Evolutionary conservation across 2,888 invertebrate species (phyloP), one percentile per base, ranked within the genome.

Genomic region (Clusia tigrina): DNA sequence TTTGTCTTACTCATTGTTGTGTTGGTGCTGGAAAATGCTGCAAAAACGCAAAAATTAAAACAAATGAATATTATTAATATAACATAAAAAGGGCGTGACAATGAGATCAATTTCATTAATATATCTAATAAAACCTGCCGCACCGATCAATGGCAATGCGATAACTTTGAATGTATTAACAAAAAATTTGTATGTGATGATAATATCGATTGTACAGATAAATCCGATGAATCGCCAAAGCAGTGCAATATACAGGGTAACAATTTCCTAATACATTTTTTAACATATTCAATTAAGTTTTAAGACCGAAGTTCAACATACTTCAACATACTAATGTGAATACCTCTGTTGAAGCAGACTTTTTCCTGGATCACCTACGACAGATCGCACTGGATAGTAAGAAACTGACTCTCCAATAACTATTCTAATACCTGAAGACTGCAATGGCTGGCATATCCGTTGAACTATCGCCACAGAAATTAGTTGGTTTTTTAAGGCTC

Each of bases 101-200:
- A 67, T 61, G 69, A 68, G 20, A 56, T 67, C 48, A 42, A 42
- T n/a, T 42, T n/a, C 22, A 59, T 59, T 51, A 66, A 58, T 42
- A 55, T 63, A 56, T 61, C 65, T 51, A 69, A 68, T 56, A 73
- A 62, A 58, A 64, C 63, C 62, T 82, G 82, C 67, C 72, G 60
- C 51, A 10, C 62, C 32, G 61, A 86, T 72, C 85, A 84, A 67
- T 90, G 89, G 87, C 86, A 85, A 78, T 91, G 91, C 83, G 85
- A 85, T 74, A 88, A 87, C 81, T 87, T 87, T 77, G 81, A 86
- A 80, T 90, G 90, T 83, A 88, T 90, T 71, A 85, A 86, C 71
- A 79, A 77, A 72, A 83, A 82, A 66, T 85, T 85, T 78, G 80
- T 85, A 70, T 90, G 91, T 82, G 85, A 91, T 82, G 81, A 83